Conservation (phyloP, 2,888 invertebrate genomes). For the Sphaerophoria taeniata region DNA sequence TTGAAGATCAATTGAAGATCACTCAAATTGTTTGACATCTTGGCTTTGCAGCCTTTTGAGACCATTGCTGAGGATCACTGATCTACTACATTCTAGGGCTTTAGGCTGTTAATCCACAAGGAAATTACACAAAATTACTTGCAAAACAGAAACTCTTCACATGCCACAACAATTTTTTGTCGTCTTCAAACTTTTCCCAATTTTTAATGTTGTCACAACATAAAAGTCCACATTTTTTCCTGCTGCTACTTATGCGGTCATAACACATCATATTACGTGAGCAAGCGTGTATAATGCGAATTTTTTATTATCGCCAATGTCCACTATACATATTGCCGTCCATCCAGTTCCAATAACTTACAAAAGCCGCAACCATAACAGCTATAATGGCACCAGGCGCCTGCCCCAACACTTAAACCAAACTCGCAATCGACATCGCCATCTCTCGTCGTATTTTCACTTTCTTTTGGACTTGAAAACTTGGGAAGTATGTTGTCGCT, state of each 20-base stretch:
- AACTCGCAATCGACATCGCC: not conserved
- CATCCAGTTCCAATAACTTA: constrained; percentile 49
- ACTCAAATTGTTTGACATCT: too few species aligned
- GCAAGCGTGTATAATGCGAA: constrained; percentile 54
- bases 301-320: constrained; percentile 45
- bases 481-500: constrained; percentile 44
- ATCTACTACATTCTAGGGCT: too few species aligned
- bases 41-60: too few species aligned
- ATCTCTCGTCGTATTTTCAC: constrained; percentile 62
- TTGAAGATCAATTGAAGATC: too few species aligned
- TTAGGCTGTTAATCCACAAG: too few species aligned
- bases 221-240: constrained; percentile 18
- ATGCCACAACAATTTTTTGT: not conserved
- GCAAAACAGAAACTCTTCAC: too few species aligned
- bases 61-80: too few species aligned
- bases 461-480: constrained; percentile 69
- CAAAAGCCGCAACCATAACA: constrained; percentile 32
- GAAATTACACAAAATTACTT: too few species aligned
- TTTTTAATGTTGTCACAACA: constrained; percentile 4
- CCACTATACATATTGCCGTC: constrained; percentile 32
- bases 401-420: constrained; percentile 15
- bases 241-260: constrained; percentile 62
- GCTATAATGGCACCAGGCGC: not conserved
- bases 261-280: constrained; percentile 59
- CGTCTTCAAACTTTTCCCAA: constrained; percentile 11